A percentile compares a stretch with the other conserved stretches of the same genome.
These are phyloP conservation scores for Alosa alosa DNA, from an alignment of 2,113 vertebrate genomes.

Conservation along the genomic window DNA sequence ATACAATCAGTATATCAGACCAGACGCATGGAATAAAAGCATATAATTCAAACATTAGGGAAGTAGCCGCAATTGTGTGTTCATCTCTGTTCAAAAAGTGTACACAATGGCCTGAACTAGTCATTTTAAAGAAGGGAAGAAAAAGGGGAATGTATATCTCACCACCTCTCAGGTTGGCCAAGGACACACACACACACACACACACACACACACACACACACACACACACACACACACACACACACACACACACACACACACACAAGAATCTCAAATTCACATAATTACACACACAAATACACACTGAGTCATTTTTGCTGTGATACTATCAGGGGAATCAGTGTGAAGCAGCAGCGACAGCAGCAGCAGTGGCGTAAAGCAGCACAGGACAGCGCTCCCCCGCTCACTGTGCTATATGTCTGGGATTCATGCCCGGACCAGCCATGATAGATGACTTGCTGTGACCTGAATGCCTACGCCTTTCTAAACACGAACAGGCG, in stretches of 20 bases:
- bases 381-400: not conserved
- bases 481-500: not conserved
- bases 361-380: not conserved
- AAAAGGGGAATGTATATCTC: not conserved
- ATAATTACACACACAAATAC: not conserved
- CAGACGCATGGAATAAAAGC: no score
- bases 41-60: no score
- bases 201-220: not conserved
- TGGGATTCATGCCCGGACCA: not conserved
- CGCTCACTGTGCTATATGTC: not conserved
- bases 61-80: no score
- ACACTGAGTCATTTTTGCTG: not conserved
- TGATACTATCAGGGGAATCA: not conserved
- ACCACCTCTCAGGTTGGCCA: not conserved
- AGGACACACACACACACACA: not conserved
- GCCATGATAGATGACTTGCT: not conserved
- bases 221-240: not conserved
- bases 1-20: no score
- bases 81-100: no score
- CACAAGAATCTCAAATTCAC: not conserved
- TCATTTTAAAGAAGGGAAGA: no score
- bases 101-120: no score
- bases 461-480: conserved; percentile 15
- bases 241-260: not conserved
- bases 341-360: not conserved